Percentiles rank a stretch among this genome's conserved stretches.
These are phyloP conservation scores for Chrysocyon brachyurus DNA, from an alignment of 2,797 vertebrate genomes.

Conservation along the genomic window DNA sequence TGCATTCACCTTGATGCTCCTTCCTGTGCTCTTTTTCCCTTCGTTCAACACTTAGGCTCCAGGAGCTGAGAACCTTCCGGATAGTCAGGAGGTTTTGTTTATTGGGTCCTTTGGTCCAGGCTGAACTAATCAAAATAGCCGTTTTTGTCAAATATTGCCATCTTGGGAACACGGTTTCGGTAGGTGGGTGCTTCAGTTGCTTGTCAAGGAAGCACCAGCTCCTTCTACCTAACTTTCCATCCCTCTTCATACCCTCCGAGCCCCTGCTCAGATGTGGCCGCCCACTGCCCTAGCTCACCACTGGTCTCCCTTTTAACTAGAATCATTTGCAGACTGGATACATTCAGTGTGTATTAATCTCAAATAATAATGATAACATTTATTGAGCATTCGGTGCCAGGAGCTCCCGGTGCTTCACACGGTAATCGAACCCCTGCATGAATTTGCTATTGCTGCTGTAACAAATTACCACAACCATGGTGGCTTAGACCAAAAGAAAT, in stretches of 20 bases:
- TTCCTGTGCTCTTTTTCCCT: too few relatives aligned
- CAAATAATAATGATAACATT: not conserved
- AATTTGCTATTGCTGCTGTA: not conserved
- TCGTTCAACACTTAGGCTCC: rapidly evolving
- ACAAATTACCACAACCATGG: not conserved
- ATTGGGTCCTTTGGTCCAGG: rapidly evolving
- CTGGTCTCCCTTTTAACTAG: not conserved
- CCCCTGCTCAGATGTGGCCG: rapidly evolving
- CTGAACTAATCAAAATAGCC: not conserved
- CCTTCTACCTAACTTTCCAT: rapidly evolving
- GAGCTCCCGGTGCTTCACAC: not conserved
- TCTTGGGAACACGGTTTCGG: not conserved
- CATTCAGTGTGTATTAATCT: not conserved
- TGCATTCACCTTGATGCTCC: not conserved
- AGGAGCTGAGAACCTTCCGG: too few relatives aligned
- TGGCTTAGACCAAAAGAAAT: not conserved
- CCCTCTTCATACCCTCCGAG: not conserved
- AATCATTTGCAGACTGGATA: not conserved
- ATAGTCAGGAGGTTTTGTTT: rapidly evolving
- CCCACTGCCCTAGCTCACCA: rapidly evolving
- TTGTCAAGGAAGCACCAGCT: not conserved
- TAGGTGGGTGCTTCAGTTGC: not conserved
- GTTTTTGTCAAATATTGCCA: not conserved
- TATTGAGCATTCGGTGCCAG: rapidly evolving
- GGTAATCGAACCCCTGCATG: rapidly evolving